These are phyloP conservation scores for Halcyon leucocephala DNA, from an alignment of 2,797 vertebrate species.

Conservation along the genomic window DNA sequence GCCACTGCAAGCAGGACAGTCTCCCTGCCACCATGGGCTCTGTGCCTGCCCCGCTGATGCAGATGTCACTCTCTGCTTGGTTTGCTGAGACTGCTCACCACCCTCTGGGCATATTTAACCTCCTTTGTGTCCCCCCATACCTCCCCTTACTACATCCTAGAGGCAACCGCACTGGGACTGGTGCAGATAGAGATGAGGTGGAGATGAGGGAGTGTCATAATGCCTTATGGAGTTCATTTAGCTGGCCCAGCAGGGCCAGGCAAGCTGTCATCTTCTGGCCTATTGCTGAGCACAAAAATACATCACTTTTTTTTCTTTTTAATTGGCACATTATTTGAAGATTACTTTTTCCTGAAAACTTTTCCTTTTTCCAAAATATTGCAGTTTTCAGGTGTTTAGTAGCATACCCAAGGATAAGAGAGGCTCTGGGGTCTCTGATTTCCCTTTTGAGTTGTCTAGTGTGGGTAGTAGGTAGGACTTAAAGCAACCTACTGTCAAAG, in stretches of 20 bases:
- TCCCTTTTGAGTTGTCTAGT: not conserved
- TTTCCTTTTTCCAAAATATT: not conserved
- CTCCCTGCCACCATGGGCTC: not conserved
- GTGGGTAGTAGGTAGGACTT: not conserved
- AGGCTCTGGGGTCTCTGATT: not conserved
- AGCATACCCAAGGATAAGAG: not conserved
- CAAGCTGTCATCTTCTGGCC: not conserved
- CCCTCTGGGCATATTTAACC: not conserved
- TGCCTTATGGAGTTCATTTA: not conserved
- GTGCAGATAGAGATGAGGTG: not conserved
- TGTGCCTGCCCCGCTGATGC: not conserved
- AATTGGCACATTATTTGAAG: not conserved
- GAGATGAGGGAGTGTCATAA: not conserved
- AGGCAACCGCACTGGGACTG: not conserved
- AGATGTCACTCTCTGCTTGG: not conserved
- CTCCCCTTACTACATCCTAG: not conserved
- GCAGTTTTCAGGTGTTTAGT: not conserved
- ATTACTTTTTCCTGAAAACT: not conserved
- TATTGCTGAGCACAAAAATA: not conserved
- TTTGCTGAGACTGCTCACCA: not conserved
- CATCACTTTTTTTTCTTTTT: not conserved
- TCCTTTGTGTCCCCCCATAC: not conserved
- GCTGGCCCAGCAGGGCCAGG: not conserved
- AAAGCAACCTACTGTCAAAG: not conserved
- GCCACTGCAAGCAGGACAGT: not conserved